Conservation (phyloP, 30 jellyfish, hydroid and myxozoan genomes). For the Sanderia malayensis region DNA sequence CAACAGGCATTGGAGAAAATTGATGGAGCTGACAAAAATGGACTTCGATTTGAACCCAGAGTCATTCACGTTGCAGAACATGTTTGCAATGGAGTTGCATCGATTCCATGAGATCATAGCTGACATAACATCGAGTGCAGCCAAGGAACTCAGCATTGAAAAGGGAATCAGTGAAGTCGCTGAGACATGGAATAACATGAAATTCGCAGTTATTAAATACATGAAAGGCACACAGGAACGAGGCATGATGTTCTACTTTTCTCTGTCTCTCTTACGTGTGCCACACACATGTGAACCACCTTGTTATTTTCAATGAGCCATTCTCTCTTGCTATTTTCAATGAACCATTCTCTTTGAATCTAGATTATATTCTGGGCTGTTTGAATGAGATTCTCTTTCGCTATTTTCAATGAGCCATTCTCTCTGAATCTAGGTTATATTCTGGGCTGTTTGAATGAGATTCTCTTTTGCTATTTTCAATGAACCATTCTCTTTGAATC, state of each 20-base stretch:
- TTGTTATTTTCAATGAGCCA: no score
- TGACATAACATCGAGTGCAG: conserved; percentile 91
- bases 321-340: no score
- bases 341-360: no score
- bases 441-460: no score
- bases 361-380: no score
- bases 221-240: conserved; percentile 97
- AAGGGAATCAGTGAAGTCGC: conserved; percentile 90
- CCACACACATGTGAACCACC: no score
- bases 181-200: conserved; percentile 86
- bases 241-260: no score
- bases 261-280: no score
- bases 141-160: conserved; percentile 88
- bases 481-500: background rate
- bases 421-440: no score
- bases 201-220: conserved; percentile 75
- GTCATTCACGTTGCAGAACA: conserved; percentile 81
- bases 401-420: no score
- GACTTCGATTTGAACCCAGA: conserved; percentile 93
- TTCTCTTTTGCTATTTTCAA: no score
- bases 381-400: no score
- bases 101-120: conserved; percentile 88
- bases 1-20: conserved; percentile 84
- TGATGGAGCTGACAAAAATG: conserved; percentile 91
- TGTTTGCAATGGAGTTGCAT: conserved; percentile 98